phyloP scores from a whole-genome alignment of 2,797 vertebrate species.

The Rhyacichthys aspro region DNA sequence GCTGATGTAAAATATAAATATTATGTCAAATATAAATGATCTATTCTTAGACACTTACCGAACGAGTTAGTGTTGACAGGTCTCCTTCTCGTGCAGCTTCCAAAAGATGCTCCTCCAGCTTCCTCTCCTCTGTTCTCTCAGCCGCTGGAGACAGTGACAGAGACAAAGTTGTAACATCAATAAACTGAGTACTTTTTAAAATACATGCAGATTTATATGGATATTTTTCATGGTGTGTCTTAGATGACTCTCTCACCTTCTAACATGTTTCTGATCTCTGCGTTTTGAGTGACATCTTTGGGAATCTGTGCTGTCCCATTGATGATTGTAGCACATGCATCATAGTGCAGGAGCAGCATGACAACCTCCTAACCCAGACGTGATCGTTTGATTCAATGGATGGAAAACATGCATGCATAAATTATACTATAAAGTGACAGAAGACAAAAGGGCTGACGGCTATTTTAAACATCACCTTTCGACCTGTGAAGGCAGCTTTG shows the following conservation, averaged over 20 bases:
- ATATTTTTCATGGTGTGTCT: constrained; percentile 12
- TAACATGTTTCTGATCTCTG: constrained; percentile 92
- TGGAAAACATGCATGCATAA: constrained; percentile 63
- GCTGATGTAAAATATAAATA: too few relatives aligned
- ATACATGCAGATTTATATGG: not conserved
- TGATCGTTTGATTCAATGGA: constrained; percentile 39
- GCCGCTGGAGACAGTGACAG: constrained; percentile 80
- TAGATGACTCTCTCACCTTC: constrained; percentile 84
- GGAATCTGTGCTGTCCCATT: constrained; percentile 94
- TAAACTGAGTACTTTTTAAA: not conserved
- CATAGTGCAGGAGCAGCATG: constrained; percentile 90
- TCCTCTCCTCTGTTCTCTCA: constrained; percentile 93
- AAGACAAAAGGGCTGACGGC: not conserved
- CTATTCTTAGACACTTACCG: constrained; percentile 79
- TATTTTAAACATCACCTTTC: constrained; percentile 82
- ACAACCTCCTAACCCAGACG: constrained; percentile 89
- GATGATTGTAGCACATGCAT: constrained; percentile 89
- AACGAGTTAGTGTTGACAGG: constrained; percentile 78
- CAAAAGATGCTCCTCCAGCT: constrained; percentile 89
- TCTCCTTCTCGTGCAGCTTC: constrained; percentile 91
- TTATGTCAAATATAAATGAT: too few relatives aligned
- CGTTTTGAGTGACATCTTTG: constrained; percentile 90
- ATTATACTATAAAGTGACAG: constrained; percentile 23
- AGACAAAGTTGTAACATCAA: not conserved
- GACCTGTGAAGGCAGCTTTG: constrained; percentile 95